These are phyloP conservation scores for Leptoteleia sp. DNA, from an alignment of 1,140 invertebrate species.

Conservation along the genomic window DNA sequence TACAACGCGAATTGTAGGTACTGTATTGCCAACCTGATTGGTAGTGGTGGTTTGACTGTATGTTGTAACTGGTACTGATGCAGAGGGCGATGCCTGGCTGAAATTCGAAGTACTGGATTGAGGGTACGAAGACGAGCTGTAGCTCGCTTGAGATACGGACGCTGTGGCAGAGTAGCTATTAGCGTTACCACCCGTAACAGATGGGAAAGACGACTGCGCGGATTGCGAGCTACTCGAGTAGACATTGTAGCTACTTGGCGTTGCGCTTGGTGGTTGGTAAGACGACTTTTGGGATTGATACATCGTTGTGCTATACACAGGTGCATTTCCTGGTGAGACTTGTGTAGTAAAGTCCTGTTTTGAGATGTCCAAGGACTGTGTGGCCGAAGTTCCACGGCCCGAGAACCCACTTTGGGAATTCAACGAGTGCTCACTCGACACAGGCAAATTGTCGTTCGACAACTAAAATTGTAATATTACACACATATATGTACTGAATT, in stretches of 20 bases:
- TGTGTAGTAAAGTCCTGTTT: slow-evolving; percentile 75
- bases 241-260: slow-evolving; percentile 74
- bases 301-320: slow-evolving; percentile 70
- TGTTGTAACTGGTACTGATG: slow-evolving; percentile 72
- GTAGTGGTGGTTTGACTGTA: slow-evolving; percentile 77
- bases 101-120: slow-evolving; percentile 77
- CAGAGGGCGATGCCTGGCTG: slow-evolving; percentile 76
- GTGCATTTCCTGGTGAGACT: slow-evolving; percentile 73
- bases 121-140: slow-evolving; percentile 76
- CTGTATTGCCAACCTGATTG: slow-evolving; percentile 71
- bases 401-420: slow-evolving; percentile 73
- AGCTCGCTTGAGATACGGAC: slow-evolving; percentile 75
- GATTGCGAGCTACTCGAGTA: slow-evolving; percentile 75
- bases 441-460: slow-evolving; percentile 71
- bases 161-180: slow-evolving; percentile 76
- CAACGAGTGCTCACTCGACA: slow-evolving; percentile 72
- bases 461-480: slow-evolving; percentile 72
- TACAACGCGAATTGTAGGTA: too few relatives aligned
- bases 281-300: slow-evolving; percentile 77
- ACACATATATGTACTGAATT: too few relatives aligned
- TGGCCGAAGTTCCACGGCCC: slow-evolving; percentile 65
- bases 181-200: slow-evolving; percentile 72
- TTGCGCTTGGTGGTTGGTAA: slow-evolving; percentile 73
- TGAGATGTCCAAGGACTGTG: slow-evolving; percentile 72
- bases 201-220: slow-evolving; percentile 74